Percentiles rank a stretch among this genome's conserved stretches.
Conservation (phyloP, 2,888 invertebrate species). For the Linnaemya vulpina region DNA sequence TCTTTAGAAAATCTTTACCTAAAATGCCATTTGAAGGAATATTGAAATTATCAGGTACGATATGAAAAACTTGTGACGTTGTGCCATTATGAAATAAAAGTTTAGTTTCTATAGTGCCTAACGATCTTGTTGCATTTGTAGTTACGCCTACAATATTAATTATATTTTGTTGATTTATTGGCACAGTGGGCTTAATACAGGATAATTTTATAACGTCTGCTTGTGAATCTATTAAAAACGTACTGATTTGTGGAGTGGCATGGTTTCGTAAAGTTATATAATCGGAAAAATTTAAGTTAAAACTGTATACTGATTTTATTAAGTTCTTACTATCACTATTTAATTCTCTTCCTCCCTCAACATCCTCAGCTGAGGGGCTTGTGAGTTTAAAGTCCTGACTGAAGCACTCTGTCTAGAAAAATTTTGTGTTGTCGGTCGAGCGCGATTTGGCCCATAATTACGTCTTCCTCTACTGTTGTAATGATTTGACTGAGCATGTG, state of each 20-base stretch:
- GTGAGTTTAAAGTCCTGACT: background rate
- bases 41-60: constrained; percentile 2
- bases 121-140: background rate
- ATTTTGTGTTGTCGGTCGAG: background rate
- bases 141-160: too few relatives aligned
- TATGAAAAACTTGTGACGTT: constrained; percentile 1
- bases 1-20: constrained; percentile 1
- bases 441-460: background rate
- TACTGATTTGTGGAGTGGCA: too few relatives aligned
- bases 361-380: too few relatives aligned
- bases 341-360: background rate
- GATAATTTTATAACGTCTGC: too few relatives aligned
- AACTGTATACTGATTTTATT: background rate
- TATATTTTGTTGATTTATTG: too few relatives aligned
- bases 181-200: too few relatives aligned
- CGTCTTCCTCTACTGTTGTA: background rate
- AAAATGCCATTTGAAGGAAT: background rate
- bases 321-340: background rate
- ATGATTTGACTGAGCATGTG: too few relatives aligned
- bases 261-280: too few relatives aligned
- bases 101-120: background rate
- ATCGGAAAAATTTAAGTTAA: too few relatives aligned
- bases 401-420: background rate
- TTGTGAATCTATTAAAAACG: too few relatives aligned
- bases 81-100: background rate